These are phyloP conservation scores for Darwinula stevensoni DNA, from an alignment of 2,888 invertebrate genomes.

Conservation along the genomic window DNA sequence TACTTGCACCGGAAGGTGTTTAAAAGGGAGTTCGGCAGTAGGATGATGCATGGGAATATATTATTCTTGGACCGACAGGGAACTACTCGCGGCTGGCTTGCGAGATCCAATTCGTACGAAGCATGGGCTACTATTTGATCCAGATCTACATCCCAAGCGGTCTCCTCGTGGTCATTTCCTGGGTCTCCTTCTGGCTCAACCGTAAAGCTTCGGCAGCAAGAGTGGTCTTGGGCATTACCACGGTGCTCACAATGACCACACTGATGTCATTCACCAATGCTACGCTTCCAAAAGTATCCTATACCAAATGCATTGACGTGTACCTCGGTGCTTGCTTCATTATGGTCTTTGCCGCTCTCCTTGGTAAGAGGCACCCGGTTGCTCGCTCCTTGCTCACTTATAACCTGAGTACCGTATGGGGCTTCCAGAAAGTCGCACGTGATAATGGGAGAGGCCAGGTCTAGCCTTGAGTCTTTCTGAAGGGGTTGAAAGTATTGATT, in stretches of 20 bases:
- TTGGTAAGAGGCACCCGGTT: conserved; percentile 37
- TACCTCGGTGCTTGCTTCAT: conserved; percentile 94
- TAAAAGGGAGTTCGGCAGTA: too few species aligned
- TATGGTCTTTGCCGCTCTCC: conserved; percentile 89
- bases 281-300: conserved; percentile 87
- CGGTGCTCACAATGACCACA: conserved; percentile 90
- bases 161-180: conserved; percentile 84
- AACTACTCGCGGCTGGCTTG: conserved; percentile 86
- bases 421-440: too few species aligned
- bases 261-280: conserved; percentile 88
- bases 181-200: conserved; percentile 91
- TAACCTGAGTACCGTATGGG: too few species aligned
- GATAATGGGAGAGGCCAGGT: too few species aligned
- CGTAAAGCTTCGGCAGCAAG: conserved; percentile 79
- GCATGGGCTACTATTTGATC: conserved; percentile 95
- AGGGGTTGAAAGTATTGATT: too few species aligned
- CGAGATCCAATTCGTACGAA: conserved; percentile 85
- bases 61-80: conserved; percentile 23
- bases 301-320: conserved; percentile 91
- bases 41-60: too few species aligned
- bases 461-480: too few species aligned
- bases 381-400: too few species aligned
- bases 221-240: conserved; percentile 75
- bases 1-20: too few species aligned
- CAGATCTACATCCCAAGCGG: conserved; percentile 95